Base-by-base conservation (phyloP, 2,888 invertebrate genomes). In the Spisula subtruncata region DNA sequence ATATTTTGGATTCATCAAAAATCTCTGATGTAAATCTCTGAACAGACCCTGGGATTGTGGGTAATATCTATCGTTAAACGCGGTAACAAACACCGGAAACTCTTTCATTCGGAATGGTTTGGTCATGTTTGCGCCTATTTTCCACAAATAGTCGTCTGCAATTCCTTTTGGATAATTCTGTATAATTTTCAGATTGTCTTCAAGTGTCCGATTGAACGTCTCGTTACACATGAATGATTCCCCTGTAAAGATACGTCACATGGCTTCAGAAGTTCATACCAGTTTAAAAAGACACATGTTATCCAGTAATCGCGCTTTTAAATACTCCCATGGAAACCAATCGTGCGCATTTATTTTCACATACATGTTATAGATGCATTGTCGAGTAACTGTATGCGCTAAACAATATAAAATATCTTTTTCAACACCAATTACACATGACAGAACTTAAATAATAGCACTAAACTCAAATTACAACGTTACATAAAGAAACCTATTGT, bases 61-160 rank as follows among this genome's bases (percentile, higher is more conserved):
- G n/a, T 83, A 87, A 75, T 83, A 87, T 4, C 18, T 25, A 12
- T 46, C n/a, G 60, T 83, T 54, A 75, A 87, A 48, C 18, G 87
- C 87, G 0, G 83, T 87, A n/a, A 66, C 87, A 48, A 87, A 83
- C 29, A 87, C 87, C 20, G 87, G 87, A 80, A 87, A 87, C 41
- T 75, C 35, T 20, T 51, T 79, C 80, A 83, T 83, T 75, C 41
- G 46, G 60, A 46, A 51, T 20, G 87, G 87, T 29, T 66, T n/a
- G 20, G 29, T 60, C 79, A 56, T 79, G 81, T 86, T 86, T 16
- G 20, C 51, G 25, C 86, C 86, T 6, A 86, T 81, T 81, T 66
- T 86, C 86, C 86, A 81, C 48, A 86, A 41, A 35, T 46, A 86
- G 29, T 86, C 48, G 81, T 86, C 81, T 20, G 86, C 86, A 48